phyloP scores from a whole-genome alignment of 2,888 invertebrate species.

The Itoplectis maculator region DNA sequence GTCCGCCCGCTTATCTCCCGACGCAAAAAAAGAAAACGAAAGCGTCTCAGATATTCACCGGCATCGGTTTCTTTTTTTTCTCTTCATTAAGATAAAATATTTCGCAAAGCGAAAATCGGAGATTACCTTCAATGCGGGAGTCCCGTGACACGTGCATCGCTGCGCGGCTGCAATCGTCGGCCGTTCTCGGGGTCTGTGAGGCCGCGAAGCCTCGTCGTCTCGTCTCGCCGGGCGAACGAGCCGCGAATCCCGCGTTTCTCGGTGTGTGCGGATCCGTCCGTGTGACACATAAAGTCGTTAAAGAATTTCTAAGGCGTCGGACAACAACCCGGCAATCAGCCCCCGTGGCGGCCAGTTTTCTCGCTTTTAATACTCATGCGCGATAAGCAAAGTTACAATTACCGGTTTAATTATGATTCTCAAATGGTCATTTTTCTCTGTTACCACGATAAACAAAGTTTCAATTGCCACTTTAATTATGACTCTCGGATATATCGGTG shows the following conservation, averaged over 20 bases:
- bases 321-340: slow-evolving; percentile 75
- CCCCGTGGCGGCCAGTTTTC: not conserved
- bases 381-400: too few relatives aligned
- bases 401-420: too few relatives aligned
- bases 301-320: slow-evolving; percentile 82
- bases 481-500: not conserved
- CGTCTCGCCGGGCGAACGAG: slow-evolving; percentile 61
- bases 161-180: too few relatives aligned
- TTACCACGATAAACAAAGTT: too few relatives aligned
- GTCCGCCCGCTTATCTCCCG: not conserved
- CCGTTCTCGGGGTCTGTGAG: slow-evolving; percentile 53
- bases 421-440: not conserved
- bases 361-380: not conserved
- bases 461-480: slow-evolving; percentile 11
- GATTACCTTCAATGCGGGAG: slow-evolving; percentile 39
- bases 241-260: slow-evolving; percentile 70
- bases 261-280: slow-evolving; percentile 68
- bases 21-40: not conserved
- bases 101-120: slow-evolving; percentile 21
- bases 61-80: not conserved
- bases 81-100: slow-evolving; percentile 19
- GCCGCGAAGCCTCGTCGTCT: slow-evolving; percentile 48
- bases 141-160: slow-evolving; percentile 55
- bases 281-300: slow-evolving; percentile 80
- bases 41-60: not conserved